These are phyloP conservation scores for Scomber scombrus DNA, from an alignment of 2,113 vertebrate species.

Conservation along the genomic window DNA sequence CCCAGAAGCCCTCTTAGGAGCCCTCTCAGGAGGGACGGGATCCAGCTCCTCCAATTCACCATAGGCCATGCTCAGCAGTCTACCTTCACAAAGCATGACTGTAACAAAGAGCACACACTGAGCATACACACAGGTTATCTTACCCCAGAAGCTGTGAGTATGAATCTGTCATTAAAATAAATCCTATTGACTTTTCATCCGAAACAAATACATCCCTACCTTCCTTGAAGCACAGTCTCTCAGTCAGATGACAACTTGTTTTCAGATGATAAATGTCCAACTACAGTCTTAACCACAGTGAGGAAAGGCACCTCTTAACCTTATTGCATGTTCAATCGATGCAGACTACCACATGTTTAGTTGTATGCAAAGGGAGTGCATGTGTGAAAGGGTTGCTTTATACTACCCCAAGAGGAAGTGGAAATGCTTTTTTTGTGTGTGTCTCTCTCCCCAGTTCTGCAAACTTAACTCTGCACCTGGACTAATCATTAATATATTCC, in stretches of 20 bases:
- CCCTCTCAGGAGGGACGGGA: constrained; percentile 12
- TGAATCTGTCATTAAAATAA: neutral
- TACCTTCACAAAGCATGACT: constrained; percentile 94
- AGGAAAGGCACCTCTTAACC: neutral
- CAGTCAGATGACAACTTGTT: neutral
- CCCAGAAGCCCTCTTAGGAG: constrained; percentile 11
- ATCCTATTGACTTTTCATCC: neutral
- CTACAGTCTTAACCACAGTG: neutral
- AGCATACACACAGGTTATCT: neutral
- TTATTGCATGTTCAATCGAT: neutral
- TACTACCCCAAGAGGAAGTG: constrained; percentile 65
- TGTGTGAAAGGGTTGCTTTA: constrained; percentile 20
- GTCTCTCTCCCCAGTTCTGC: constrained; percentile 22
- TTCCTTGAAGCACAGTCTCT: constrained; percentile 47
- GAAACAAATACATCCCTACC: constrained; percentile 48
- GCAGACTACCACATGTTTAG: neutral
- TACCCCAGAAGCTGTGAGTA: neutral
- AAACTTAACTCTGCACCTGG: constrained; percentile 26
- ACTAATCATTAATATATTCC: neutral
- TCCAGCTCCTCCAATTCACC: constrained; percentile 68
- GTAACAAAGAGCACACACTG: constrained; percentile 40
- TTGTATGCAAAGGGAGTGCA: no score
- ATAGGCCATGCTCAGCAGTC: constrained; percentile 88
- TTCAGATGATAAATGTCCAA: neutral
- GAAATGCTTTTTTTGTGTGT: neutral